These are phyloP conservation scores for Tachina grossa DNA, from an alignment of 2,888 invertebrate genomes.

Conservation along the genomic window DNA sequence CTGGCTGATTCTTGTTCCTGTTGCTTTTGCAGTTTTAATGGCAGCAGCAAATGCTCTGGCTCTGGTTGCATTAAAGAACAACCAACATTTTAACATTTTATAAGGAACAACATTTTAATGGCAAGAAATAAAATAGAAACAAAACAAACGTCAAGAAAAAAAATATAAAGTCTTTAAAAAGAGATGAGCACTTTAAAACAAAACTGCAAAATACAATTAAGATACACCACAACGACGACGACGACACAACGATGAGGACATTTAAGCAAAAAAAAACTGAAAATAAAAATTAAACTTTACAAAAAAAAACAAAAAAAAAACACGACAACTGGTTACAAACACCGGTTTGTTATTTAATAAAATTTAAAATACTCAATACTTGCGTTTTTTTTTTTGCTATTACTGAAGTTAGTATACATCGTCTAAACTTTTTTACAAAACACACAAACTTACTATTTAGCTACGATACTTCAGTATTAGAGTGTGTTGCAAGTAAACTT, in stretches of 20 bases:
- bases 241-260: conserved; percentile 66
- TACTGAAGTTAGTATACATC: conserved; percentile 47
- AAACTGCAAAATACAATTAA: conserved; percentile 70
- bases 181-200: conserved; percentile 68
- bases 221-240: conserved; percentile 63
- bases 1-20: conserved; percentile 33
- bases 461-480: conserved; percentile 15
- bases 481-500: conserved; percentile 45
- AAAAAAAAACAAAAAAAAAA: conserved; percentile 45
- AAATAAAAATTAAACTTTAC: conserved; percentile 40
- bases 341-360: conserved; percentile 71
- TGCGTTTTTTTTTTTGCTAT: conserved; percentile 30
- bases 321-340: conserved; percentile 69
- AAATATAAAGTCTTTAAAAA: conserved; percentile 55
- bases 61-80: conserved; percentile 36
- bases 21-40: conserved; percentile 47
- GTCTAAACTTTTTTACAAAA: conserved; percentile 27
- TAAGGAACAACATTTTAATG: conserved; percentile 59
- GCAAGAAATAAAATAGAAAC: conserved; percentile 40
- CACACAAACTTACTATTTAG: conserved; percentile 38
- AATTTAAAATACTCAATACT: conserved; percentile 61
- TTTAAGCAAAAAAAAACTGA: conserved; percentile 51
- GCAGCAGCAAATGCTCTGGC: conserved; percentile 42
- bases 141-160: conserved; percentile 21
- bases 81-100: conserved; percentile 50